Percentiles rank a stretch among this genome's conserved stretches.
Evolutionary conservation across 2,113 vertebrate species (phyloP).

Genomic region (Pituophis catenifer): DNA sequence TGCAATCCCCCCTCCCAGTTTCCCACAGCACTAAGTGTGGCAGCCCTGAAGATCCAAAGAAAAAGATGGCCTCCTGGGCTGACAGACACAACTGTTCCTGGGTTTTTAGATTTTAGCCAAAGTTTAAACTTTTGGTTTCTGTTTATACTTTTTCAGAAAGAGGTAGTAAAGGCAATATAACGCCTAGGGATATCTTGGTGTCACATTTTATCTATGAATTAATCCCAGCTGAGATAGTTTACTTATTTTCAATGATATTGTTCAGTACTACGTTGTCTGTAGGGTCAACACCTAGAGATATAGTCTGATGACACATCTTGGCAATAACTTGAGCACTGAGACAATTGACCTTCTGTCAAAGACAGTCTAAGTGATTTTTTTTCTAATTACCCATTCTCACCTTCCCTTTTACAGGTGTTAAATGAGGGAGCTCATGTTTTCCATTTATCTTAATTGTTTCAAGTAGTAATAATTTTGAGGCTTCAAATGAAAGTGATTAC

Average conservation of each 20-base stretch:
- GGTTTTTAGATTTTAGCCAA: not conserved
- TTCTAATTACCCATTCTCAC: not conserved
- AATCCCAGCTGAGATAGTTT: not conserved
- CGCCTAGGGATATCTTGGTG: not conserved
- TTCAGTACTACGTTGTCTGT: not conserved
- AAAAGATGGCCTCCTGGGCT: too few relatives aligned
- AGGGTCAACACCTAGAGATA: not conserved
- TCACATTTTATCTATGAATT: not conserved
- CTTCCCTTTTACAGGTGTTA: not conserved
- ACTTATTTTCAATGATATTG: not conserved
- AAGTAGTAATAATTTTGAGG: not conserved
- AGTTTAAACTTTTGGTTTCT: not conserved
- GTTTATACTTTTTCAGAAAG: not conserved
- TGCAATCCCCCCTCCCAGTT: too few relatives aligned
- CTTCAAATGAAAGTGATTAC: not conserved
- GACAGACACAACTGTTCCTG: not conserved
- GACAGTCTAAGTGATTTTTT: not conserved
- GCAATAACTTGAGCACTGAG: not conserved
- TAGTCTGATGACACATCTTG: not conserved
- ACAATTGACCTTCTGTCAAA: not conserved
- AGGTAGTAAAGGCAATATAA: not conserved
- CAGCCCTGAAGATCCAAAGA: too few relatives aligned
- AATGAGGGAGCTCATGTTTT: not conserved
- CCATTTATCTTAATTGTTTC: not conserved
- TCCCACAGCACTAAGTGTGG: too few relatives aligned